Evolutionary conservation across 35 echinoderm and acorn worm species (phyloP).

Genomic region (Lytechinus variegatus): DNA sequence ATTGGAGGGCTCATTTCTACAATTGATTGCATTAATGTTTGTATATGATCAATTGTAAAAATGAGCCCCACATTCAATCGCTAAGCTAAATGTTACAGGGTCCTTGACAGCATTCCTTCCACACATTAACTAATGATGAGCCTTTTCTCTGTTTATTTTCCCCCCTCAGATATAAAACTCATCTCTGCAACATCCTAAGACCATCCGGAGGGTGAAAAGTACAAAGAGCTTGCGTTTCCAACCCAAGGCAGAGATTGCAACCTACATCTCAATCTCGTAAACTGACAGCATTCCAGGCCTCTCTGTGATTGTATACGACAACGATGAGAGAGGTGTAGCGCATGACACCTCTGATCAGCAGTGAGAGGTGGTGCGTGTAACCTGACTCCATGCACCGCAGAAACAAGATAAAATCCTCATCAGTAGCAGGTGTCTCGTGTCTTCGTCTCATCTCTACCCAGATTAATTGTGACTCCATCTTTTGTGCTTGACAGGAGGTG

Average conservation of each 20-base stretch:
- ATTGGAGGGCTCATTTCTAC: too few relatives aligned
- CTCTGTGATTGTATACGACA: background rate
- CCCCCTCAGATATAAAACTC: slow-evolving; percentile 17
- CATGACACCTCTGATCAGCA: background rate
- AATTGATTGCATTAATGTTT: too few relatives aligned
- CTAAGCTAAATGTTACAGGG: too few relatives aligned
- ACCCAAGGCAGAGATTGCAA: background rate
- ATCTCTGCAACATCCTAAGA: background rate
- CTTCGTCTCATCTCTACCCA: background rate
- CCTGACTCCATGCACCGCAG: background rate
- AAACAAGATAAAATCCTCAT: slow-evolving; percentile 14
- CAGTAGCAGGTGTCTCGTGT: background rate
- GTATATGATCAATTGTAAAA: too few relatives aligned
- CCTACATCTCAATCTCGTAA: background rate
- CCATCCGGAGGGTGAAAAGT: background rate
- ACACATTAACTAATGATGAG: background rate
- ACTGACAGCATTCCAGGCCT: background rate
- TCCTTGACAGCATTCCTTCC: background rate
- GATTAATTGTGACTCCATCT: background rate
- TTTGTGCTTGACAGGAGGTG: background rate
- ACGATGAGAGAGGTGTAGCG: background rate
- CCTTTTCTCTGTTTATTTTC: background rate
- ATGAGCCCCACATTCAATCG: too few relatives aligned
- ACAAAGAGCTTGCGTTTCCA: background rate
- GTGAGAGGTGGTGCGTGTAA: background rate